Conservation (phyloP, 2,888 invertebrate species). For the Drosophila setosimentum region DNA sequence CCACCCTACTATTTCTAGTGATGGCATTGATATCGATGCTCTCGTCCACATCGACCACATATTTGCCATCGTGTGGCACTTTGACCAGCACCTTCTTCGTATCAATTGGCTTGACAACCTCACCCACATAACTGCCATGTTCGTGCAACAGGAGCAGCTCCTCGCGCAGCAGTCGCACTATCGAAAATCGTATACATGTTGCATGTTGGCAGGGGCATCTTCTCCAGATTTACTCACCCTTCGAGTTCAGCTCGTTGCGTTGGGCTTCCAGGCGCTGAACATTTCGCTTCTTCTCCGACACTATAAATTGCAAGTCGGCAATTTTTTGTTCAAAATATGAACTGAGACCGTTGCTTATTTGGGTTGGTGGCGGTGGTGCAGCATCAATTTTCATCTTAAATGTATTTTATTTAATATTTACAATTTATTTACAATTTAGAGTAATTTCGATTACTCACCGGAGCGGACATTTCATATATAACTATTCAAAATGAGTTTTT, state of each 20-base stretch:
- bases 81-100: conserved; percentile 99
- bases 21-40: conserved; percentile 99
- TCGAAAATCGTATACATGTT: background rate
- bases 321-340: conserved; percentile 99
- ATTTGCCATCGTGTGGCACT: conserved; percentile 99
- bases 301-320: conserved; percentile 96
- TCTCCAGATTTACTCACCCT: conserved; percentile 87
- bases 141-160: conserved; percentile 98
- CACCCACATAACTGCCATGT: conserved; percentile 99
- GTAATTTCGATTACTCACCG: conserved; percentile 13
- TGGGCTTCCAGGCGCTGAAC: conserved; percentile 98
- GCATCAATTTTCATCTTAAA: conserved; percentile 76
- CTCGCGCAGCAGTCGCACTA: conserved; percentile 96
- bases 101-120: conserved; percentile 99
- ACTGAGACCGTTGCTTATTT: conserved; percentile 89
- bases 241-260: conserved; percentile 98
- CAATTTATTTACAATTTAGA: too few species aligned
- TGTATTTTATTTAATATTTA: background rate
- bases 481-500: background rate
- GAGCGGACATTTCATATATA: conserved; percentile 8
- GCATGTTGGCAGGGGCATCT: background rate
- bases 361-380: background rate
- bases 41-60: conserved; percentile 99
- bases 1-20: conserved; percentile 98
- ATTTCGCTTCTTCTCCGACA: conserved; percentile 98